phyloP scores from a whole-genome alignment of 2,113 vertebrate genomes.

The Prochilodus magdalenae region DNA sequence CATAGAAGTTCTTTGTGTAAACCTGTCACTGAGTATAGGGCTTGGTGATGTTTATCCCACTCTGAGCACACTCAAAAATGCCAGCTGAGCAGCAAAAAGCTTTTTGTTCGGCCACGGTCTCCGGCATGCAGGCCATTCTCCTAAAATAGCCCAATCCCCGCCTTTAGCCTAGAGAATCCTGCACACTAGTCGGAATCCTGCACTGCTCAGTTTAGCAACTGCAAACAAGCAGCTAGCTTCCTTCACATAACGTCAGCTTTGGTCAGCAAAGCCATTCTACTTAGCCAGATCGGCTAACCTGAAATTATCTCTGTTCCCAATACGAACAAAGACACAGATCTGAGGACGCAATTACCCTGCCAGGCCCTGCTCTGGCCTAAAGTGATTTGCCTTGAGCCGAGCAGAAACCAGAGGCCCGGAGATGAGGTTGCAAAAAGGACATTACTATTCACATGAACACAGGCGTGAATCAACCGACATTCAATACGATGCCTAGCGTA shows the following conservation, averaged over 20 bases:
- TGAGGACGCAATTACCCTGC: not conserved
- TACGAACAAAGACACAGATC: not conserved
- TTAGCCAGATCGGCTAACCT: not conserved
- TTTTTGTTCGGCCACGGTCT: not conserved
- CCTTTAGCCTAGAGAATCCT: constrained; percentile 16
- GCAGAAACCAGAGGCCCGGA: constrained; percentile 39
- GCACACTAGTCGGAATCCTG: not conserved
- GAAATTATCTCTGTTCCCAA: not conserved
- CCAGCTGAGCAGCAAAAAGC: constrained; percentile 34
- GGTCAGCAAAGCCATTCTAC: not conserved
- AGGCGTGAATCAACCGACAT: constrained; percentile 25
- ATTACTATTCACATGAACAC: constrained; percentile 40
- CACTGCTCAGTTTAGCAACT: not conserved
- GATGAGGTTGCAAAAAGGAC: constrained; percentile 39
- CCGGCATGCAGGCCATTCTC: constrained; percentile 1
- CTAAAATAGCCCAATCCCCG: constrained; percentile 3
- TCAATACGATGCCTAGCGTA: constrained; percentile 17
- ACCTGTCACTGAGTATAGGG: constrained; percentile 44
- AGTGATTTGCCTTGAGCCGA: constrained; percentile 10
- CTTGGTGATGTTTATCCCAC: constrained; percentile 37
- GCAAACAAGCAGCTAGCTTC: not conserved
- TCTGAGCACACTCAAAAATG: constrained; percentile 43
- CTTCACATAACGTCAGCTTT: not conserved
- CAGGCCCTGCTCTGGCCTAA: not conserved
- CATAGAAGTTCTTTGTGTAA: constrained; percentile 45